A percentile compares a stretch with the other conserved stretches of the same genome.
Conservation (phyloP, 2,797 vertebrate species). For the Gallinago nigripennis region DNA sequence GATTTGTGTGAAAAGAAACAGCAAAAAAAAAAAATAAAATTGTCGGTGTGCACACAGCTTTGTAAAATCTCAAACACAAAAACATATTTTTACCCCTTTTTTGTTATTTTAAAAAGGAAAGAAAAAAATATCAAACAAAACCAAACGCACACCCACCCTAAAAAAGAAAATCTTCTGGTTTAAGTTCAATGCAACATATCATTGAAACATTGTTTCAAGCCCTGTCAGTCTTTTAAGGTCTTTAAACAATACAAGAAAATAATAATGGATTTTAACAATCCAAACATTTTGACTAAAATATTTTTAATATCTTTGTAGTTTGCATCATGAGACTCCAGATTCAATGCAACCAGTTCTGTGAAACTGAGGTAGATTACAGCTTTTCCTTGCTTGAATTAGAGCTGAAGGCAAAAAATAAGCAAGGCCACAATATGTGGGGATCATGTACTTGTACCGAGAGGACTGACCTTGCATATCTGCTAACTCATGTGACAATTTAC, state of each 20-base stretch:
- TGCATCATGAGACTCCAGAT: background rate
- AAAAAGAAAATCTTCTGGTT: background rate
- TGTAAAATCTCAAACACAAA: background rate
- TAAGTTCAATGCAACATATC: fast-evolving
- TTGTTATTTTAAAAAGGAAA: background rate
- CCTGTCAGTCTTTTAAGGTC: background rate
- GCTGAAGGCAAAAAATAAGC: background rate
- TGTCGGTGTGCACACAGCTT: background rate
- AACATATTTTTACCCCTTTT: background rate
- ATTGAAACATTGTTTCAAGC: background rate
- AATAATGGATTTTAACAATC: background rate
- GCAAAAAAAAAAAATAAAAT: background rate
- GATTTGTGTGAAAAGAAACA: fast-evolving
- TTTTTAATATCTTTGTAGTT: background rate
- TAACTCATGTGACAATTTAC: background rate
- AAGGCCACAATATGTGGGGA: background rate
- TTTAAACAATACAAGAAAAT: background rate
- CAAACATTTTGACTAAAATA: background rate
- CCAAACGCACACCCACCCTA: background rate
- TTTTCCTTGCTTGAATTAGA: background rate
- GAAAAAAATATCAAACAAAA: too few species aligned
- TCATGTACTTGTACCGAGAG: background rate
- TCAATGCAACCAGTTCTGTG: background rate
- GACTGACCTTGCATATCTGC: background rate
- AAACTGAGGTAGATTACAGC: background rate